phyloP scores from a whole-genome alignment of 2,888 invertebrate genomes.

The Brachycybe producta region DNA sequence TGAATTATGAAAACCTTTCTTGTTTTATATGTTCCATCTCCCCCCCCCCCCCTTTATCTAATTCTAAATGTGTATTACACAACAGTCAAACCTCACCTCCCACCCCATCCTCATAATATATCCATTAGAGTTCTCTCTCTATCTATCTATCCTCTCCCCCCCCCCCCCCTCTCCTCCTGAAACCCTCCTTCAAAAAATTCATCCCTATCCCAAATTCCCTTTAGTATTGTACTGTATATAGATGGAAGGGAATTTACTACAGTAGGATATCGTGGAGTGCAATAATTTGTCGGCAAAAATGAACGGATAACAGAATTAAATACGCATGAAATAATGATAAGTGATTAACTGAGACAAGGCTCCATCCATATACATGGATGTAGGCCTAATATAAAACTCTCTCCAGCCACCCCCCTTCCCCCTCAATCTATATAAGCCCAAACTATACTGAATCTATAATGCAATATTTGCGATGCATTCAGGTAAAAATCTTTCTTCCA shows the following conservation, averaged over 20 bases:
- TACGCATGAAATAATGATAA: conserved; percentile 14
- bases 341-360: not conserved
- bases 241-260: too few species aligned
- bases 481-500: conserved; percentile 9
- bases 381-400: too few species aligned
- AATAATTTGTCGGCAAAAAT: conserved; percentile 13
- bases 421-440: conserved; percentile 3
- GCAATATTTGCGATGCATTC: not conserved
- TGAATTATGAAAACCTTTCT: conserved; percentile 14
- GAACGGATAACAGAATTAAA: conserved; percentile 13
- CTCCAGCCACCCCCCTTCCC: too few species aligned
- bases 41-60: too few species aligned
- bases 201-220: too few species aligned
- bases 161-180: conserved; percentile 1
- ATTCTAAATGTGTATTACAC: too few species aligned
- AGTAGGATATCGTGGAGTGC: conserved; percentile 3
- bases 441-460: conserved; percentile 2
- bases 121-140: conserved; percentile 2
- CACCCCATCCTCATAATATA: too few species aligned
- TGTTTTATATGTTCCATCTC: too few species aligned
- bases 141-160: conserved; percentile 4
- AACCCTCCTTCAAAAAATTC: too few species aligned
- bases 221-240: too few species aligned
- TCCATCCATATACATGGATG: not conserved
- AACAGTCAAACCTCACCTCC: too few species aligned